Evolutionary conservation across 2,888 invertebrate genomes (phyloP), one percentile per base, ranked within the genome.

Genomic region (Calliphora vomitoria): DNA sequence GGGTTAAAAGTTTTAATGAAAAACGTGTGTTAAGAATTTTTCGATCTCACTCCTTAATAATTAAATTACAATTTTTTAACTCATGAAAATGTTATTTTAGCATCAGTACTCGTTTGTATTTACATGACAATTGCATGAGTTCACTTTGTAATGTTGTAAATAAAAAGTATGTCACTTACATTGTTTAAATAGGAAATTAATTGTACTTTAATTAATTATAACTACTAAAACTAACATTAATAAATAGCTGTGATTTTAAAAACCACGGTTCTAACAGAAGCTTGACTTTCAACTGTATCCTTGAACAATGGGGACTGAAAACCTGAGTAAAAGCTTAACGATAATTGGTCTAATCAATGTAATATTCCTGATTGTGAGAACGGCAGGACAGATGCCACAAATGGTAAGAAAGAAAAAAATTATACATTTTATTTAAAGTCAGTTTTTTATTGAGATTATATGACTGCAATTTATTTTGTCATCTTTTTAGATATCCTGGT

Each of bases 401-500:
- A 35, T 4, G 35, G 35, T 35, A 35, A 35, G 6, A 25, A 25
- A 25, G 25, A 25, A 25, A 25, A 25, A 2, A 41, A 41, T 38
- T 38, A n/a, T n/a, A n/a, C n/a, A n/a, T n/a, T n/a, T n/a, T n/a
- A n/a, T n/a, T n/a, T n/a, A n/a, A n/a, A n/a, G n/a, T n/a, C n/a
- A n/a, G n/a, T n/a, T n/a, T n/a, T n/a, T n/a, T n/a, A n/a, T n/a
- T n/a, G n/a, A 41, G 11, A 6, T 10, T 10, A 41, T 41, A 41
- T 41, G 8, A 8, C 2, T 25, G 25, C 25, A 25, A 25, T 41
- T 41, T 1, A 41, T 8, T 10, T n/a, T 69, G 11, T 47, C 11
- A 5, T 55, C 8, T 3, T 8, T 58, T 58, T n/a, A 86, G 86
- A 79, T 75, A 79, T 66, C 87, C 13, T 90, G 90, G 90, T 83